Percentiles rank a stretch among this genome's conserved stretches.
Conservation (phyloP, 2,113 vertebrate genomes). For the Nothocercus julius region DNA sequence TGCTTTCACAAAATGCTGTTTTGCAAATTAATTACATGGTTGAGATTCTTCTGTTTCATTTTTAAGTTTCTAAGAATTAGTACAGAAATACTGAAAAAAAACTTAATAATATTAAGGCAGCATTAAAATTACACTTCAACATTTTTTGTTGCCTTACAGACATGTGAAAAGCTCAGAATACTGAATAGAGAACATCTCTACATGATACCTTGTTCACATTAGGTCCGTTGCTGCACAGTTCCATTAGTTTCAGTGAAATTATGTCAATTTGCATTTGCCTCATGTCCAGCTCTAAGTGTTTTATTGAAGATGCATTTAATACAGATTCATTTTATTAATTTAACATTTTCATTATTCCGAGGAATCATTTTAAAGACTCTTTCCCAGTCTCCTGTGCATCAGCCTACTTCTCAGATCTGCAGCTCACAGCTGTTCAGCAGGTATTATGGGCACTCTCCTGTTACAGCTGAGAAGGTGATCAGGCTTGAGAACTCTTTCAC, state of each 20-base stretch:
- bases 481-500: too few species aligned
- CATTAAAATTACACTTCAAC: too few species aligned
- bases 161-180: background rate
- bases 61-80: background rate
- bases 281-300: background rate
- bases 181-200: background rate
- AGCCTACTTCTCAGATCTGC: too few species aligned
- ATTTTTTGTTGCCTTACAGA: too few species aligned
- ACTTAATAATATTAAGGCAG: background rate
- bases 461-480: too few species aligned
- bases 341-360: background rate
- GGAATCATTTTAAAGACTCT: background rate
- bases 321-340: background rate
- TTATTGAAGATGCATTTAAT: background rate
- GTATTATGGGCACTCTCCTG: too few species aligned
- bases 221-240: background rate
- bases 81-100: background rate
- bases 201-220: background rate
- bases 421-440: too few species aligned
- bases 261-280: background rate
- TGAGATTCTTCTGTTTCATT: background rate
- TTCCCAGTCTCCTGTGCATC: too few species aligned
- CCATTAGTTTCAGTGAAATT: background rate
- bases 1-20: background rate
- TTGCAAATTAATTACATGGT: background rate